Base-by-base conservation (phyloP, 2,888 invertebrate genomes). In the Blastobasis adustella region DNA sequence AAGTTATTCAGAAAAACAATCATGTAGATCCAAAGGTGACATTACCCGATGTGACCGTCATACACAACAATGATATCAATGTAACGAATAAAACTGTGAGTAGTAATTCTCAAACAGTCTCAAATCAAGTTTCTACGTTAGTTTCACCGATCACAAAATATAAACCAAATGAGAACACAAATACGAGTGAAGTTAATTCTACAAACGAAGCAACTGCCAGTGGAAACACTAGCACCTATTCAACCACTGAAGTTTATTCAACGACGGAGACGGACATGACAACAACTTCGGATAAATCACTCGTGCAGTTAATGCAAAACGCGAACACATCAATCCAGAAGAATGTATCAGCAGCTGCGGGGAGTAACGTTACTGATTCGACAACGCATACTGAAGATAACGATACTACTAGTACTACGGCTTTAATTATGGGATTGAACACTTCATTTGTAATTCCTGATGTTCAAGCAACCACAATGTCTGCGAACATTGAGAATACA, bases 1-100 rank as follows among this genome's bases (percentile, higher is more conserved):
- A 53, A 42, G 53, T 48, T 6, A 50, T 53, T 37, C 46, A 52
- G n/a, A 53, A 53, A 23, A 53, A 50, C 50, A 40, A n/a, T 5
- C 5, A 10, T 37, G 36, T 43, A 37, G 38, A 10, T 42, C 10
- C 37, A 10, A 37, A 10, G 6, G 5, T 23, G 23, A 23, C 23
- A 23, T 23, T 23, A 23, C 23, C 23, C 23, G 23, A 23, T 23
- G 23, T 23, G 23, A 23, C 23, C 23, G 23, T 23, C 23, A 23
- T 23, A 23, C 23, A 3, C 23, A 23, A 23, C 23, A 23, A 23
- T 23, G 23, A 23, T 3, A 23, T 23, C 23, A 23, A 23, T 23
- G 23, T 23, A 23, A 23, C 23, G 3, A 23, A 23, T 23, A 23
- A 23, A 2, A 23, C 23, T 23, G 23, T 23, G 23, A 23, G 23